Evolutionary conservation across 2,797 vertebrate genomes (phyloP).

Genomic region (Pseudomugil tenellus): DNA sequence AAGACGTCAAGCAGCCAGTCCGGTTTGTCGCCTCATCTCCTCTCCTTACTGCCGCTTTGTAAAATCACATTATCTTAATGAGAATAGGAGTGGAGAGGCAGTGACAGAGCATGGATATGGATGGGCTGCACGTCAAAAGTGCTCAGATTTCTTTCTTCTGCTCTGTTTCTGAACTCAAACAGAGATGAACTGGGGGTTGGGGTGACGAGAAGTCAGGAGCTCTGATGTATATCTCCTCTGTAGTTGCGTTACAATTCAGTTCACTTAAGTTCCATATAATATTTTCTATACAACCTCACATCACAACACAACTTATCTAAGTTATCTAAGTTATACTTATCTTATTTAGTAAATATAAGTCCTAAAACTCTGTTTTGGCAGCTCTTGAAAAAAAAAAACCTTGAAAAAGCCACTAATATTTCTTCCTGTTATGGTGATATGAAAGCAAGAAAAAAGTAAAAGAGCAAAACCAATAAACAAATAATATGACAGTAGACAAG

Average conservation of each 20-base stretch:
- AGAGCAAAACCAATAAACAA: background rate
- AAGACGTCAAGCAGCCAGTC: conserved; percentile 78
- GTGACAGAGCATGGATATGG: conserved; percentile 85
- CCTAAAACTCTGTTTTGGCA: background rate
- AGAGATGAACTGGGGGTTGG: conserved; percentile 42
- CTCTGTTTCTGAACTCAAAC: conserved; percentile 54
- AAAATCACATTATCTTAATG: conserved; percentile 89
- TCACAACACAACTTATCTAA: background rate
- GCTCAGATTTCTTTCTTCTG: conserved; percentile 77
- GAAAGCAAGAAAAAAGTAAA: background rate
- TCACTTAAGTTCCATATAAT: conserved; percentile 2
- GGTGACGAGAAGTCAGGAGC: conserved; percentile 30
- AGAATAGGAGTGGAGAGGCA: conserved; percentile 89
- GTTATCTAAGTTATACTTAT: too few relatives aligned
- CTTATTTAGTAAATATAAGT: background rate
- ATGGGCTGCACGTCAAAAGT: conserved; percentile 87
- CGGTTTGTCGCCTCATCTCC: conserved; percentile 74
- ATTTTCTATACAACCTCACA: background rate
- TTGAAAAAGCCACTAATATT: background rate
- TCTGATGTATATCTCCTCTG: conserved; percentile 15
- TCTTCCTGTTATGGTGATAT: background rate
- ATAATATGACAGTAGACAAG: background rate
- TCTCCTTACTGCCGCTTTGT: conserved; percentile 79
- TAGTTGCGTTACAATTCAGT: conserved; percentile 39
- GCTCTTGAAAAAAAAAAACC: background rate